These are phyloP conservation scores for Ptychadena robeensis DNA, from an alignment of 2,797 vertebrate species.

Conservation along the genomic window DNA sequence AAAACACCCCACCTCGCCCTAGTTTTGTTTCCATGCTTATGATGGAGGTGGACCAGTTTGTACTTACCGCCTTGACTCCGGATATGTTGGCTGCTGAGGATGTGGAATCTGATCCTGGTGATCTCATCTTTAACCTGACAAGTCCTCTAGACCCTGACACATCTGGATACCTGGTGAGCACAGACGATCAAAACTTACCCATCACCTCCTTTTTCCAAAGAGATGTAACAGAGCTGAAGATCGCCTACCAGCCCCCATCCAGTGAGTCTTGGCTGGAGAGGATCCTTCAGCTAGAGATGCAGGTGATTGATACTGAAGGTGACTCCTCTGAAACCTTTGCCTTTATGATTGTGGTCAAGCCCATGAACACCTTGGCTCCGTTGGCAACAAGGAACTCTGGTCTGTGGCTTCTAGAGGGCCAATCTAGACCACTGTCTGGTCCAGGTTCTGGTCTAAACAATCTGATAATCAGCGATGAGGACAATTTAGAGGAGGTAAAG, in stretches of 20 bases:
- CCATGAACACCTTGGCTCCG: slow-evolving; percentile 84
- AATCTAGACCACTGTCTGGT: slow-evolving; percentile 80
- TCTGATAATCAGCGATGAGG: slow-evolving; percentile 85
- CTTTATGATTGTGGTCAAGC: slow-evolving; percentile 86
- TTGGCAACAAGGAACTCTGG: slow-evolving; percentile 81
- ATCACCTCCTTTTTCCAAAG: slow-evolving; percentile 86
- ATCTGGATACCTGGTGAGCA: slow-evolving; percentile 84
- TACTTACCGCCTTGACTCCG: slow-evolving; percentile 83
- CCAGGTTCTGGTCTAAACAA: slow-evolving; percentile 79
- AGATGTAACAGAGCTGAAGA: slow-evolving; percentile 85
- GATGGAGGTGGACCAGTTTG: slow-evolving; percentile 86
- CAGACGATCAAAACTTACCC: slow-evolving; percentile 79
- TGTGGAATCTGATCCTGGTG: slow-evolving; percentile 76
- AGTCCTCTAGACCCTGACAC: slow-evolving; percentile 64
- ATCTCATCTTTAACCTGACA: slow-evolving; percentile 86
- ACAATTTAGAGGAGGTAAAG: slow-evolving; percentile 82
- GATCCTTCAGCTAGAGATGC: slow-evolving; percentile 86
- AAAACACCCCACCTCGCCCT: slow-evolving; percentile 80
- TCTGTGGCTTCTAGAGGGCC: slow-evolving; percentile 86
- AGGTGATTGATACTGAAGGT: slow-evolving; percentile 82
- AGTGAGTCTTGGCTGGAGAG: slow-evolving; percentile 78
- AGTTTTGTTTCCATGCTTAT: slow-evolving; percentile 83
- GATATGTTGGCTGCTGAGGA: slow-evolving; percentile 87
- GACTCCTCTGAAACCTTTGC: slow-evolving; percentile 83
- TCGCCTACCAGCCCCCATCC: slow-evolving; percentile 84